These are phyloP conservation scores for Pollachius pollachius DNA, from an alignment of 2,113 vertebrate species.

Conservation along the genomic window DNA sequence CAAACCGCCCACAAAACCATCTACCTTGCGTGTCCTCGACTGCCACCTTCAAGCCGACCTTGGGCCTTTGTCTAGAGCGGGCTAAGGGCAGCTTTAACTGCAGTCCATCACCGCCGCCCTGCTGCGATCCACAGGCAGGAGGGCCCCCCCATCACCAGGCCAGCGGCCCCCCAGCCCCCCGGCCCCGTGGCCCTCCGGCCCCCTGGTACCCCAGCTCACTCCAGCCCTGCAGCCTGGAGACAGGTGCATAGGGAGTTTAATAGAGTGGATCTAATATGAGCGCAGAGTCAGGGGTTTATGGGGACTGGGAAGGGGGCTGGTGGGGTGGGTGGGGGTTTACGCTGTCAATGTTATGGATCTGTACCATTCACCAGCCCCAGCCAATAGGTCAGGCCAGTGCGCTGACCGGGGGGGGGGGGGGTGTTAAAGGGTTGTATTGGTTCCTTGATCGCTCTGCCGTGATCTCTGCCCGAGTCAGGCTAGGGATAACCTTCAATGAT, in stretches of 20 bases:
- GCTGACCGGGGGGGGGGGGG: constrained; percentile 36
- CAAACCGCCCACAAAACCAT: neutral
- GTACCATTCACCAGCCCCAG: constrained; percentile 29
- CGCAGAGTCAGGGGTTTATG: constrained; percentile 18
- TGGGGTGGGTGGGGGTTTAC: constrained; percentile 16
- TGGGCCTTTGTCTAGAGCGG: no score
- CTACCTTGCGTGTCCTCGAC: neutral
- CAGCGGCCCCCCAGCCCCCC: constrained; percentile 31
- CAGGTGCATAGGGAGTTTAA: constrained; percentile 63
- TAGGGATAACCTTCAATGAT: constrained; percentile 50
- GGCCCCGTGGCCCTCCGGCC: constrained; percentile 24
- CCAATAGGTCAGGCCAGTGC: constrained; percentile 56
- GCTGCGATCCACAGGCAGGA: no score
- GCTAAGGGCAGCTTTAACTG: neutral
- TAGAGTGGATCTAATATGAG: constrained; percentile 68
- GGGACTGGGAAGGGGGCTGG: neutral
- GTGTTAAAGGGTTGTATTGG: constrained; percentile 43
- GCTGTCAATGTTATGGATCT: constrained; percentile 56
- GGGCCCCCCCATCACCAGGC: constrained; percentile 22
- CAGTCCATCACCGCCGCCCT: neutral
- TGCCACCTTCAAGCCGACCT: no score
- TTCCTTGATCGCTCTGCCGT: constrained; percentile 50
- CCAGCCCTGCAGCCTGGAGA: constrained; percentile 41
- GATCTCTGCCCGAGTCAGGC: constrained; percentile 41
- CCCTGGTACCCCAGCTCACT: constrained; percentile 14